Evolutionary conservation across 2,113 vertebrate species (phyloP).

Genomic region (Struthidea cinerea): DNA sequence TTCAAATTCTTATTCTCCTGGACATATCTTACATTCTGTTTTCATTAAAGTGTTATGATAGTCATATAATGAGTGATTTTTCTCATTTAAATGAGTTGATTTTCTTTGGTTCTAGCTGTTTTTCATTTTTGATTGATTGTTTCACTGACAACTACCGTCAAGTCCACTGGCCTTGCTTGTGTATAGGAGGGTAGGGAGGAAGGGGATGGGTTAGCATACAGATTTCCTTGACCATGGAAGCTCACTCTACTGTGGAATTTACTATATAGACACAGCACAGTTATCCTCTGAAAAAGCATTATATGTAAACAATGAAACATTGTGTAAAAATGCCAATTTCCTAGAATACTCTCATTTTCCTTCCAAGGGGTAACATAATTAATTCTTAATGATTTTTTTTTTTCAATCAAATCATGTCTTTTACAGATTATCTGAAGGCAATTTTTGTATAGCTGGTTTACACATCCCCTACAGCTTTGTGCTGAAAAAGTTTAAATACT

Average conservation of each 20-base stretch:
- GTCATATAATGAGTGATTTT: neutral
- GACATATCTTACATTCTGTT: neutral
- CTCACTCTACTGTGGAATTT: neutral
- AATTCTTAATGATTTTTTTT: neutral
- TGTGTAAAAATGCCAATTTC: neutral
- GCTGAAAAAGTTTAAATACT: neutral
- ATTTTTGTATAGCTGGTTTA: neutral
- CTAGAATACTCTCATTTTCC: neutral
- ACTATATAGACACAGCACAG: neutral
- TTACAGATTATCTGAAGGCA: neutral
- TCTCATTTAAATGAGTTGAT: neutral
- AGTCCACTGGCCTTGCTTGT: neutral
- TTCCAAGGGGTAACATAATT: neutral
- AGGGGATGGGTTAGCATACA: fast-evolving
- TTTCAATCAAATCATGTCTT: neutral
- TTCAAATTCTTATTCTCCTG: neutral
- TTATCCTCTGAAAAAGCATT: neutral
- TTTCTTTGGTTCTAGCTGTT: neutral
- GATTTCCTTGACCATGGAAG: neutral
- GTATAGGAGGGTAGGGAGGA: neutral
- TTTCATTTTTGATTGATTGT: neutral
- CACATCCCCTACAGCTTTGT: neutral
- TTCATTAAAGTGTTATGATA: neutral
- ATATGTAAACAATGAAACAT: neutral
- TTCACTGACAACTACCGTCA: neutral